A percentile compares a stretch with the other conserved stretches of the same genome.
These are phyloP conservation scores for Pycnomerus fuliginosus DNA, from an alignment of 2,888 invertebrate genomes.

Conservation along the genomic window DNA sequence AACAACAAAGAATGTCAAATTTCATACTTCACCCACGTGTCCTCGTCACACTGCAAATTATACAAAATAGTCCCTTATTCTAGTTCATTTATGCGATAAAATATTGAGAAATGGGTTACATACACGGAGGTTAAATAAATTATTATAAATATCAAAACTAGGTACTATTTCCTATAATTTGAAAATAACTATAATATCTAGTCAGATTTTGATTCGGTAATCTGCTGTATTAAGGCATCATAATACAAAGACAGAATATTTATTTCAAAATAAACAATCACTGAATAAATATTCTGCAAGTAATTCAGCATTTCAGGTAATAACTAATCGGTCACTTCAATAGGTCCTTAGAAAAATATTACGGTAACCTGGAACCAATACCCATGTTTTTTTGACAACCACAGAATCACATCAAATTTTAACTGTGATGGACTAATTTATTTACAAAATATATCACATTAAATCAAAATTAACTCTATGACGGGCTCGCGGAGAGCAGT, in stretches of 20 bases:
- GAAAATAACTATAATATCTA: constrained; percentile 17
- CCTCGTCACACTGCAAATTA: background rate
- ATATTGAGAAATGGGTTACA: constrained; percentile 14
- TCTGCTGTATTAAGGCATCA: constrained; percentile 26
- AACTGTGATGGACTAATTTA: constrained; percentile 24
- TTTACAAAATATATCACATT: constrained; percentile 25
- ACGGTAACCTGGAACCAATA: constrained; percentile 32
- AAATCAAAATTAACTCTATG: constrained; percentile 10
- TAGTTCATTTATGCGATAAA: background rate
- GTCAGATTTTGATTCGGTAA: constrained; percentile 22
- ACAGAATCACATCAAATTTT: constrained; percentile 28
- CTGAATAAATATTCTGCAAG: constrained; percentile 24
- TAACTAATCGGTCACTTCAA: too few relatives aligned
- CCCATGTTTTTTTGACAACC: constrained; percentile 22
- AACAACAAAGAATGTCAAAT: constrained; percentile 1
- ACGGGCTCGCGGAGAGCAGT: constrained; percentile 14
- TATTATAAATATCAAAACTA: constrained; percentile 26
- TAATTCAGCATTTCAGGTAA: too few relatives aligned
- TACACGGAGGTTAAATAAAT: constrained; percentile 19
- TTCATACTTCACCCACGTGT: background rate
- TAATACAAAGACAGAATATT: constrained; percentile 27
- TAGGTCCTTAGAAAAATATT: too few relatives aligned
- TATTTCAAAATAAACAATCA: constrained; percentile 9
- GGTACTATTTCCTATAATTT: constrained; percentile 16
- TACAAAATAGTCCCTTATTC: background rate